These are phyloP conservation scores for Pedionomus torquatus DNA, from an alignment of 2,113 vertebrate genomes.

Conservation along the genomic window DNA sequence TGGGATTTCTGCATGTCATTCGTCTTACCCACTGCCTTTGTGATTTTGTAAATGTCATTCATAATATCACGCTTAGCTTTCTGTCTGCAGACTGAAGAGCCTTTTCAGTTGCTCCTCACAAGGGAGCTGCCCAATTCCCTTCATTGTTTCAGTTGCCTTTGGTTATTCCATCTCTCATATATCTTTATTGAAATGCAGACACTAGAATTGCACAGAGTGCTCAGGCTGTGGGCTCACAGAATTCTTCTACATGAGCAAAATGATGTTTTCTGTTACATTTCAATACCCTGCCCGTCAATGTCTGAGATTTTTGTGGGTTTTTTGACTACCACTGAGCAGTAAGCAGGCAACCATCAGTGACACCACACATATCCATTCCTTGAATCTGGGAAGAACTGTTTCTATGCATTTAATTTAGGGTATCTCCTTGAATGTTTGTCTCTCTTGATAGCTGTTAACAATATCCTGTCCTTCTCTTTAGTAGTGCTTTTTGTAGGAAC, in stretches of 20 bases:
- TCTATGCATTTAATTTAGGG: neutral
- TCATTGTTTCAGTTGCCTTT: neutral
- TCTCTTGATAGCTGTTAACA: neutral
- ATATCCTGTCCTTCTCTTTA: neutral
- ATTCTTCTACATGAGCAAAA: neutral
- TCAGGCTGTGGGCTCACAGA: neutral
- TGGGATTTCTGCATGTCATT: neutral
- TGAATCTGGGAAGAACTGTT: neutral
- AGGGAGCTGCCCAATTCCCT: neutral
- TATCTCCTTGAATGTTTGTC: neutral
- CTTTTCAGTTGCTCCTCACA: neutral
- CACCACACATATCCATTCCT: neutral
- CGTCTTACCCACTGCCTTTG: neutral
- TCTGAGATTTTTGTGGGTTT: neutral
- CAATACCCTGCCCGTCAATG: neutral
- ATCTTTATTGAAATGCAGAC: neutral
- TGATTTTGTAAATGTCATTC: neutral
- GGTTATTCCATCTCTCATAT: neutral
- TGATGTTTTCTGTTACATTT: neutral
- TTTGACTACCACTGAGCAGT: neutral
- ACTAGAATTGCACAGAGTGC: neutral
- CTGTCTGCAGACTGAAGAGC: neutral
- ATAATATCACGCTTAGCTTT: neutral
- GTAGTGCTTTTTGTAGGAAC: neutral
- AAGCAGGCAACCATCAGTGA: neutral